Base-by-base conservation (phyloP, 2,113 vertebrate species). In the Dendropsophus ebraccatus region DNA sequence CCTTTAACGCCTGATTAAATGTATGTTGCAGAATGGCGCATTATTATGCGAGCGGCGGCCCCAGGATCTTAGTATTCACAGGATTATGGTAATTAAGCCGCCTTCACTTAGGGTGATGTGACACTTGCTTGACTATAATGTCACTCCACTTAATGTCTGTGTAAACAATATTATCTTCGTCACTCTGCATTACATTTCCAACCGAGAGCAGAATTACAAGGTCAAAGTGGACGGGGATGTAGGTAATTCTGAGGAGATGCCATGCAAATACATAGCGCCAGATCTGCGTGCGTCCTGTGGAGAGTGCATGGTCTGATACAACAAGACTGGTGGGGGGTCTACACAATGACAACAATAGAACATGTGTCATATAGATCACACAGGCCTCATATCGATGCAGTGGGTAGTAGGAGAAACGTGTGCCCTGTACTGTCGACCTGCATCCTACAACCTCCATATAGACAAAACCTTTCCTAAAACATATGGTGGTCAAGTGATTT, bases 161-260 rank as follows among this genome's bases (percentile, higher is more conserved):
- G 94, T 95, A 96, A 95, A 96, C 94, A 95, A 94, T 93, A 95
- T 95, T 95, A 95, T 95, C 94, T 92, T 93, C 93, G 93, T 94
- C 92, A 93, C 88, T 93, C 91, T 91, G 92, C 92, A 92, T 94
- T 93, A 91, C 89, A 93, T 93, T 94, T 93, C 94, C 93, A 92
- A 93, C 92, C 91, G 92, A 93, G 93, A 93, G 91, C 88, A 93
- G 93, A 93, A 94, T 94, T 93, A 92, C 94, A 96, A 95, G 93
- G 94, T 95, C 94, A 93, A 89, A 93, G 91, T 94, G 93, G 92
- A 93, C 92, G 93, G 91, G 90, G 92, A 91, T 16, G 88, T 88
- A 92, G 91, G 88, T 93, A 94, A 93, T 93, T 90, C 91, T 91
- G 91, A 91, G 89, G 91, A 92, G 94, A 93, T 86, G 90, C 89